Evolutionary conservation across 2,888 invertebrate genomes (phyloP).

Genomic region (Rhamnusium bicolor): DNA sequence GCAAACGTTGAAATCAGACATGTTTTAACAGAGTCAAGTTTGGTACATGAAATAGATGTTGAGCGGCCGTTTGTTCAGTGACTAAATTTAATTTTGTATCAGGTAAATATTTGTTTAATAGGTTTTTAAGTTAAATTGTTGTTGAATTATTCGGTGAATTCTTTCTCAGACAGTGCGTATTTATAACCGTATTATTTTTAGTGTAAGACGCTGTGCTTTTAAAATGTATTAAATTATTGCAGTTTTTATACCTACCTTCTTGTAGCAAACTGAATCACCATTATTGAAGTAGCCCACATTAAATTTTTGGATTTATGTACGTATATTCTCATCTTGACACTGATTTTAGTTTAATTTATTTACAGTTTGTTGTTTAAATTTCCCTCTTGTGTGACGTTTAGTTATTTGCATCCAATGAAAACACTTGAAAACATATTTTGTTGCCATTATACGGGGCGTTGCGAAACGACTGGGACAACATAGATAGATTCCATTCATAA

Average conservation of each 20-base stretch:
- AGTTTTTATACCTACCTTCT: neutral
- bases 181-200: neutral
- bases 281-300: neutral
- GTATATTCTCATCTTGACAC: no score
- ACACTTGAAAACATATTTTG: no score
- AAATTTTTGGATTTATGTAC: neutral
- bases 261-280: neutral
- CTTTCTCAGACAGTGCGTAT: neutral
- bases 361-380: no score
- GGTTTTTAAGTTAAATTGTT: neutral
- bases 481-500: no score
- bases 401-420: no score
- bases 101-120: slow-evolving; percentile 12
- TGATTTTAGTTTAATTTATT: no score
- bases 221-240: neutral
- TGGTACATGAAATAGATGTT: neutral
- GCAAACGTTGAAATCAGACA: slow-evolving; percentile 8
- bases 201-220: neutral
- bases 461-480: no score
- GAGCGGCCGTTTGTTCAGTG: neutral
- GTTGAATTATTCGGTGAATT: neutral
- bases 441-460: no score
- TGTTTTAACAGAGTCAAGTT: neutral
- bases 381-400: no score
- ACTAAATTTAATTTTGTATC: slow-evolving; percentile 1